Base-by-base conservation (phyloP, 1,140 invertebrate genomes). In the Branchinecta lindahli region DNA sequence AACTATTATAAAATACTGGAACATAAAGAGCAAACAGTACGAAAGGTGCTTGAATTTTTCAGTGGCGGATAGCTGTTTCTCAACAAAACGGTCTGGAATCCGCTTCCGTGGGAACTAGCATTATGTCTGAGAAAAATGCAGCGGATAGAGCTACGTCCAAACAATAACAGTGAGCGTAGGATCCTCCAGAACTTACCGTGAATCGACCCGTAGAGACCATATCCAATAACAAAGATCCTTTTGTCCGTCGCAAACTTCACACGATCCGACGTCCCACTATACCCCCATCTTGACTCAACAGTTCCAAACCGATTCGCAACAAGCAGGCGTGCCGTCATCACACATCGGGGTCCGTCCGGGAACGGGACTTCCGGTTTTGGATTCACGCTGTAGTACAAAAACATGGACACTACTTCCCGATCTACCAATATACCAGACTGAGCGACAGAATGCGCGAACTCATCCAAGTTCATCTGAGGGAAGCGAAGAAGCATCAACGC, bases 121-220 rank as follows among this genome's bases (percentile, higher is more conserved):
- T 33, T 33, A 3, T 33, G 33, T 33, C 2, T 33, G 33, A 33
- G 33, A 1, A 33, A 33, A 33, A 33, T 5, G 33, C 33, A 33
- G 33, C 5, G 33, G 33, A 33, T 33, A 33, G 5, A 33, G 33
- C 33, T 33, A 33, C 33, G 33, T 33, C 5, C 5, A 33, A 33
- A 33, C 33, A 33, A 33, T 33, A 33, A 33, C 2, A 33, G n/a
- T 33, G 1, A 33, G 33, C 33, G 33, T 3, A 33, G 33, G 33
- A n/a, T 33, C 1, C 33, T 33, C 33, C 33, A 52, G 12, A 61
- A 20, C 52, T 61, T 61, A 61, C 88, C 88, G 78, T 90, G 87
- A 73, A 91, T 88, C 66, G 89, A 91, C 18, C 91, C 92, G 80
- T 92, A 94, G 52, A 94, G 81, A 69, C 91, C 91, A 80, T 93